Evolutionary conservation across 2,113 vertebrate species (phyloP).

Genomic region (Bufo bufo): DNA sequence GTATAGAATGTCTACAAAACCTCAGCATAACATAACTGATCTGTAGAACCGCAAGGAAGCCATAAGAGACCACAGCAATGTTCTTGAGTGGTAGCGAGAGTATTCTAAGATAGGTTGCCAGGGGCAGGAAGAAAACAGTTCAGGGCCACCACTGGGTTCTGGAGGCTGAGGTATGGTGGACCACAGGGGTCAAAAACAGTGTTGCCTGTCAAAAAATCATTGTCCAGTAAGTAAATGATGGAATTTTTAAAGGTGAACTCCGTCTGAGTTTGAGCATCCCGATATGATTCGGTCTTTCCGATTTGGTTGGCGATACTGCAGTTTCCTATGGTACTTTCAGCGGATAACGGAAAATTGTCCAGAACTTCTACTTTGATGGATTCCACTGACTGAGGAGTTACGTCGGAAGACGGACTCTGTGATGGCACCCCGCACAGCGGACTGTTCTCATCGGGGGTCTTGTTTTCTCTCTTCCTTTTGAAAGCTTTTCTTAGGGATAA

Average conservation of each 20-base stretch:
- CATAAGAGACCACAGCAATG: neutral
- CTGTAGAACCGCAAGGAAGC: too few relatives aligned
- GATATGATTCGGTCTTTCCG: neutral
- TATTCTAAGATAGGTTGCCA: neutral
- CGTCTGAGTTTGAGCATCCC: neutral
- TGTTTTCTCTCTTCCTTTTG: neutral
- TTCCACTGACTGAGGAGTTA: neutral
- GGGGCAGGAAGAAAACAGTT: neutral
- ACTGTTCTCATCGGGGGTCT: neutral
- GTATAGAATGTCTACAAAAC: neutral
- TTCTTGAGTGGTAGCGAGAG: neutral
- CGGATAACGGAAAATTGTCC: neutral
- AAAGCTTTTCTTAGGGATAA: slow-evolving; percentile 1
- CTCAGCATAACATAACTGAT: neutral
- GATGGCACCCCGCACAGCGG: neutral
- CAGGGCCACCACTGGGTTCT: neutral
- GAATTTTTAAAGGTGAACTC: neutral
- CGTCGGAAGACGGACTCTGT: neutral
- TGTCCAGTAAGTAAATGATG: neutral
- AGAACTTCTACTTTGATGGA: neutral
- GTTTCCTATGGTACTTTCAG: neutral
- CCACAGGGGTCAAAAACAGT: neutral
- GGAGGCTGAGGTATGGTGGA: neutral
- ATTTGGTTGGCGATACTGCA: neutral
- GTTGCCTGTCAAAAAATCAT: neutral